Evolutionary conservation across 2,888 invertebrate species (phyloP).

Genomic region (Cerastis rubricosa): DNA sequence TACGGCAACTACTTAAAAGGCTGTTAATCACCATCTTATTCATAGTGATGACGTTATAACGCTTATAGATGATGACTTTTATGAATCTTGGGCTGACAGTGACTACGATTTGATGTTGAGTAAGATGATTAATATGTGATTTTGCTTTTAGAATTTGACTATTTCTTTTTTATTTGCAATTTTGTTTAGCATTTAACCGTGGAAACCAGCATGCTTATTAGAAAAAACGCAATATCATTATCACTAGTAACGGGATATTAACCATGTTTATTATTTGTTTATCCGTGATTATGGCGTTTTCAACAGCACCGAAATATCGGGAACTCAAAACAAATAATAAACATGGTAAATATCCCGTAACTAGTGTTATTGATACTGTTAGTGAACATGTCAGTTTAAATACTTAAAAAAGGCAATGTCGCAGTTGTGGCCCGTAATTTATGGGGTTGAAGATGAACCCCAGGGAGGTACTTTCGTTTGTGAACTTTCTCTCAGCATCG

Average conservation of each 20-base stretch:
- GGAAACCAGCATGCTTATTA: background rate
- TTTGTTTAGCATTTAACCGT: background rate
- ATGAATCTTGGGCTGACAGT: conserved; percentile 1
- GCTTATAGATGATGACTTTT: conserved; percentile 13
- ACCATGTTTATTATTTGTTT: too few relatives aligned
- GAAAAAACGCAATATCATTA: background rate
- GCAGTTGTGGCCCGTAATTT: background rate
- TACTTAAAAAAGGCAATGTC: background rate
- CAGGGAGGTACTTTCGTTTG: background rate
- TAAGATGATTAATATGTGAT: background rate
- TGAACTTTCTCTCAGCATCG: background rate
- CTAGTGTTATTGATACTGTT: too few relatives aligned
- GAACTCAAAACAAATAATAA: too few relatives aligned
- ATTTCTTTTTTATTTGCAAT: background rate
- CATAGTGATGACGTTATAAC: conserved; percentile 45
- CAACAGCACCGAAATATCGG: too few relatives aligned
- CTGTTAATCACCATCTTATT: conserved; percentile 30
- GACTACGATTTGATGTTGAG: background rate
- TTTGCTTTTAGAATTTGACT: background rate
- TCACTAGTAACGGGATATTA: too few relatives aligned
- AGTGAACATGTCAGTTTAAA: too few relatives aligned
- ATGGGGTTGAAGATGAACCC: background rate
- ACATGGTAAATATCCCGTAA: too few relatives aligned
- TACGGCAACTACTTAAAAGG: conserved; percentile 10
- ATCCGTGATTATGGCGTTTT: too few relatives aligned